Evolutionary conservation across 1,140 invertebrate species (phyloP).

Genomic region (Cydia pomonella): DNA sequence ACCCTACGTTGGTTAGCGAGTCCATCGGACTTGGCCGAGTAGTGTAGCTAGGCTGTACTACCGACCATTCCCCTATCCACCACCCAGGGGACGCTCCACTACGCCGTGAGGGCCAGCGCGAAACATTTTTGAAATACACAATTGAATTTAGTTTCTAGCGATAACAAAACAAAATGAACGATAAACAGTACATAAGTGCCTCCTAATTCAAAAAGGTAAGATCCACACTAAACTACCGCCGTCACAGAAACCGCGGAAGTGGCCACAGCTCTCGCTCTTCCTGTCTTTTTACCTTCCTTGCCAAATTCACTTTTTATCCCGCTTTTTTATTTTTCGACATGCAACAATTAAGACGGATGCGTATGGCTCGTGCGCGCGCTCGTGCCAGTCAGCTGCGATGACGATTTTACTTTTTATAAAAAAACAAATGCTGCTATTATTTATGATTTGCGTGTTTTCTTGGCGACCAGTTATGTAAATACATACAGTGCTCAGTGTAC

Average conservation of each 20-base stretch:
- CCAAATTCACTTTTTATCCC: slow-evolving; percentile 60
- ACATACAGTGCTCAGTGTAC: neutral
- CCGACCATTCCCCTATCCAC: too few species aligned
- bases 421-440: slow-evolving; percentile 1
- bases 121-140: too few species aligned
- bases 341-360: slow-evolving; percentile 45
- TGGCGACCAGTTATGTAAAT: neutral
- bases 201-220: neutral
- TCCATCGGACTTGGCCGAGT: too few species aligned
- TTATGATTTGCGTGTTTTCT: neutral
- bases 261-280: slow-evolving; percentile 72
- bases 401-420: slow-evolving; percentile 29
- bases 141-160: too few species aligned
- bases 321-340: slow-evolving; percentile 53
- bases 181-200: too few species aligned
- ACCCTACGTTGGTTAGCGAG: too few species aligned
- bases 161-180: too few species aligned
- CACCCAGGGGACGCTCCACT: too few species aligned
- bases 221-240: slow-evolving; percentile 45
- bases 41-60: too few species aligned
- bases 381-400: slow-evolving; percentile 54
- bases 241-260: slow-evolving; percentile 67
- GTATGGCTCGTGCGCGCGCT: slow-evolving; percentile 54
- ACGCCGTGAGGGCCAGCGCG: too few species aligned
- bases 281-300: slow-evolving; percentile 67